phyloP scores from a whole-genome alignment of 2,113 vertebrate genomes.

The Notechis scutatus region DNA sequence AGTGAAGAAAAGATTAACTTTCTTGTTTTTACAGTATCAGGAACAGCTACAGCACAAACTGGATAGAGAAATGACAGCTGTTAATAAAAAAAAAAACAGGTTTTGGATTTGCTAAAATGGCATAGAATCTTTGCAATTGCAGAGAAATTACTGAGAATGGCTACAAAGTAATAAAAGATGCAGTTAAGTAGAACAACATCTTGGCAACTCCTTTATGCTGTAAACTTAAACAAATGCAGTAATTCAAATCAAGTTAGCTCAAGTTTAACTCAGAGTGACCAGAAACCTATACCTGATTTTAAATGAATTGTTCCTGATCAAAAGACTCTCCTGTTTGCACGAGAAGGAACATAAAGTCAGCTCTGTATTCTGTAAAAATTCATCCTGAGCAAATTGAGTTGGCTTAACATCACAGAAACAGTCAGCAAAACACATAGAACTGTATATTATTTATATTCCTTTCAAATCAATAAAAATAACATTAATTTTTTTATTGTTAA shows the following conservation, averaged over 20 bases:
- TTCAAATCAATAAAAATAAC: conserved; percentile 57
- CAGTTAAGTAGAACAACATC: conserved; percentile 67
- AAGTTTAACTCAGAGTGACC: conserved; percentile 38
- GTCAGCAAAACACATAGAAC: conserved; percentile 19
- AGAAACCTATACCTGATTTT: conserved; percentile 23
- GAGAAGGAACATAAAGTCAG: conserved; percentile 15
- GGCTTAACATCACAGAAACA: neutral
- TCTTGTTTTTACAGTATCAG: neutral
- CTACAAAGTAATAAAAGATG: conserved; percentile 64
- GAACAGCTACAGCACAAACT: conserved; percentile 57
- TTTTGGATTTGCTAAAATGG: conserved; percentile 63
- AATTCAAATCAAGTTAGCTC: conserved; percentile 61
- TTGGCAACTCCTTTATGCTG: conserved; percentile 65
- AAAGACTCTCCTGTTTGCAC: neutral
- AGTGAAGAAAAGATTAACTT: neutral
- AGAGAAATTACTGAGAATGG: conserved; percentile 57
- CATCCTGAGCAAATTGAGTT: conserved; percentile 33
- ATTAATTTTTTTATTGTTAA: conserved; percentile 34
- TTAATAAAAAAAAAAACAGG: conserved; percentile 48
- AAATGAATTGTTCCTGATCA: conserved; percentile 10
- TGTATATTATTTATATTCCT: conserved; percentile 62
- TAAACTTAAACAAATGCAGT: conserved; percentile 68
- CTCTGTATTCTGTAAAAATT: conserved; percentile 34
- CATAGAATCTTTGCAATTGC: conserved; percentile 55
- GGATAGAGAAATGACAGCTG: conserved; percentile 66